A percentile compares a stretch with the other conserved stretches of the same genome.
Conservation (phyloP, 2,113 vertebrate species). For the Scatophagus argus region DNA sequence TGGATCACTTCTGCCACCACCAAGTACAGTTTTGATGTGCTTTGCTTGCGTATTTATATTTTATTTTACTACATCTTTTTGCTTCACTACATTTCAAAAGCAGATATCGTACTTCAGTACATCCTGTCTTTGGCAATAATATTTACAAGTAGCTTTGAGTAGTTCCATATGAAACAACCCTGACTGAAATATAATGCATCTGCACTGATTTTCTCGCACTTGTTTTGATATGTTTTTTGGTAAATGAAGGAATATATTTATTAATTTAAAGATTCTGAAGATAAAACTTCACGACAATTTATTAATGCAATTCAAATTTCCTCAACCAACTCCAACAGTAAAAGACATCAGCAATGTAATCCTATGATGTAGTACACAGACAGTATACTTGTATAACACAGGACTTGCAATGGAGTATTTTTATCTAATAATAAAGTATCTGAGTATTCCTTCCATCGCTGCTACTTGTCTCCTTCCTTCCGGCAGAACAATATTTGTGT, state of each 20-base stretch:
- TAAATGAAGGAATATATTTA: not conserved
- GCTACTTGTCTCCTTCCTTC: not conserved
- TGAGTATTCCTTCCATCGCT: not conserved
- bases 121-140: no score
- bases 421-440: not conserved
- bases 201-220: not conserved
- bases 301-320: not conserved
- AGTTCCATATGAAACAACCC: no score
- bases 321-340: not conserved
- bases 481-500: conserved; percentile 15
- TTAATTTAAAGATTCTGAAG: not conserved
- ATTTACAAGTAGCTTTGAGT: no score
- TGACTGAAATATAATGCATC: no score
- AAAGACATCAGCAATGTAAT: not conserved
- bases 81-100: no score
- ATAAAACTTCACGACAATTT: no score
- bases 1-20: not conserved
- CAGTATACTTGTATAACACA: not conserved
- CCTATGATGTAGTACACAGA: no score
- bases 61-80: not conserved
- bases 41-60: not conserved
- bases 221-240: not conserved
- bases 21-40: not conserved
- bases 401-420: not conserved
- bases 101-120: not conserved